A percentile compares a stretch with the other conserved stretches of the same genome.
Evolutionary conservation across 2,113 vertebrate genomes (phyloP).

Genomic region (Callopanchax toddi): DNA sequence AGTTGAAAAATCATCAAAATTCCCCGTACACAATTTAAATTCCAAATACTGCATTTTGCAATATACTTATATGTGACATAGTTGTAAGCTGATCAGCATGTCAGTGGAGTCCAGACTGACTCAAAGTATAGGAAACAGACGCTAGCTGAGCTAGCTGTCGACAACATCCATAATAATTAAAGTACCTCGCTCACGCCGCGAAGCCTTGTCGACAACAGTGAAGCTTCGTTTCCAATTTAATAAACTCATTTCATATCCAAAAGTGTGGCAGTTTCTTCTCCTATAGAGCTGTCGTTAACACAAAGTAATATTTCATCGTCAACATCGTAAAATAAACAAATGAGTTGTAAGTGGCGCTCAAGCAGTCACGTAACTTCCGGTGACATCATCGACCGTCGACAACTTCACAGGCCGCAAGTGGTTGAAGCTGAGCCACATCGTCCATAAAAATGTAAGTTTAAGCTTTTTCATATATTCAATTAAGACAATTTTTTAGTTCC

Average conservation of each 20-base stretch:
- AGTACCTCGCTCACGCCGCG: conserved; percentile 35
- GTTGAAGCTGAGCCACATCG: background rate
- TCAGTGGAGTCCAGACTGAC: too few relatives aligned
- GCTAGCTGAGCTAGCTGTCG: conserved; percentile 21
- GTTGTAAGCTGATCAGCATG: too few relatives aligned
- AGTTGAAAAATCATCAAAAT: too few relatives aligned
- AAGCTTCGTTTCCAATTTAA: background rate
- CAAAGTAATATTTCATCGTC: background rate
- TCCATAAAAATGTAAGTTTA: conserved; percentile 58
- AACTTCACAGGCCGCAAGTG: conserved; percentile 12
- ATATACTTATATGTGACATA: too few relatives aligned
- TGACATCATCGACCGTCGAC: conserved; percentile 56
- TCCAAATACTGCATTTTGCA: too few relatives aligned
- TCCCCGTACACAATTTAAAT: too few relatives aligned
- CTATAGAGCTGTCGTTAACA: background rate
- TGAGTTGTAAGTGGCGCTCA: conserved; percentile 47
- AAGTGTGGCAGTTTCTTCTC: background rate
- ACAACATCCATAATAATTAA: conserved; percentile 16
- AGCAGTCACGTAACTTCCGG: conserved; percentile 39
- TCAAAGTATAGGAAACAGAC: background rate
- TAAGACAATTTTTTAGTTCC: too few relatives aligned
- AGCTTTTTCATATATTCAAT: rapidly evolving
- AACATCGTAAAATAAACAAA: conserved; percentile 58
- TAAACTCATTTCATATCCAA: conserved; percentile 6
- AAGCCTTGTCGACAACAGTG: background rate